Evolutionary conservation across 2,113 vertebrate species (phyloP).

Genomic region (Oryzias melastigma): DNA sequence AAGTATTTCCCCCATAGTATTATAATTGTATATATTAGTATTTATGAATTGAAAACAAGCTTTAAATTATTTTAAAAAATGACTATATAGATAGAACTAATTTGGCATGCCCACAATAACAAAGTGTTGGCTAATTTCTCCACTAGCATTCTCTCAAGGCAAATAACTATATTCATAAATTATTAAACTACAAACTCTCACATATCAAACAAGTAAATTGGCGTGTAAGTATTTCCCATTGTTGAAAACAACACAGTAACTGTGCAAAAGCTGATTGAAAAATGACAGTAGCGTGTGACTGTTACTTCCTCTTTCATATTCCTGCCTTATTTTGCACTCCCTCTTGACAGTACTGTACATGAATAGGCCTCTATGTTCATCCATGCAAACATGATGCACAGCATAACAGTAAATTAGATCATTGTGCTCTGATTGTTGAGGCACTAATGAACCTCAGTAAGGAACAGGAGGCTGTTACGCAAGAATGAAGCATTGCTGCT

Average conservation of each 20-base stretch:
- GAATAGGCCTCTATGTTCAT: slow-evolving; percentile 24
- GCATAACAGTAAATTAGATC: slow-evolving; percentile 51
- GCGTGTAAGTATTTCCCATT: background rate
- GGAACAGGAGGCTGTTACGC: background rate
- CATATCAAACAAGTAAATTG: background rate
- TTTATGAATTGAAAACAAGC: too few relatives aligned
- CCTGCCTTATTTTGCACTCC: background rate
- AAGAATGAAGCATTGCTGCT: background rate
- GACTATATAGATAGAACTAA: too few relatives aligned
- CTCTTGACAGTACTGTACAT: slow-evolving; percentile 18
- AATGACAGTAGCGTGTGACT: background rate
- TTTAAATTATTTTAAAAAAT: too few relatives aligned
- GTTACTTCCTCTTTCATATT: background rate
- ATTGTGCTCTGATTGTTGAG: slow-evolving; percentile 39
- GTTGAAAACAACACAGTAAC: background rate
- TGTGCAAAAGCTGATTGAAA: too few relatives aligned
- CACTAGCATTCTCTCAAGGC: too few relatives aligned
- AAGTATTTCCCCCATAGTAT: too few relatives aligned
- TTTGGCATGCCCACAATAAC: too few relatives aligned
- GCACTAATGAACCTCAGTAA: slow-evolving; percentile 12
- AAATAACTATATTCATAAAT: too few relatives aligned
- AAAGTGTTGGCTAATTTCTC: too few relatives aligned
- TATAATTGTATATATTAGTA: too few relatives aligned
- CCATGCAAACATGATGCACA: slow-evolving; percentile 42
- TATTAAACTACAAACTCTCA: too few relatives aligned